Conservation (phyloP, 2,888 invertebrate species). For the Congeria kusceri region DNA sequence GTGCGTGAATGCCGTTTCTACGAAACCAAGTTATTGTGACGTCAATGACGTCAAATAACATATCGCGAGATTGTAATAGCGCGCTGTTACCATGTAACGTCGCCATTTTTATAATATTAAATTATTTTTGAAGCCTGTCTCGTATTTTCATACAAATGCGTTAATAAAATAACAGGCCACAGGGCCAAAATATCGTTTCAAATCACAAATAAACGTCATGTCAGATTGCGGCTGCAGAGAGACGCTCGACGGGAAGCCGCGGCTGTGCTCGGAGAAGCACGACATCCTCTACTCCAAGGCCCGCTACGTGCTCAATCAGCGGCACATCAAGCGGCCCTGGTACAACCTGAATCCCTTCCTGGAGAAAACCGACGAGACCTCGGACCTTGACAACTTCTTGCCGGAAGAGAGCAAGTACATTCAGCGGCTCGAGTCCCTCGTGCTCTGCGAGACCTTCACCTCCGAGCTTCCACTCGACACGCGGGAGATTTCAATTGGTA, state of each 20-base stretch:
- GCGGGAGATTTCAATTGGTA: conserved; percentile 58
- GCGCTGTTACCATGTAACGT: too few relatives aligned
- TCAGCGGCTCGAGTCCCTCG: conserved; percentile 61
- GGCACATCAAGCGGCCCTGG: conserved; percentile 66
- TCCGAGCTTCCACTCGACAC: conserved; percentile 46
- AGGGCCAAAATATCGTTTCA: too few relatives aligned
- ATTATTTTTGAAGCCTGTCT: too few relatives aligned
- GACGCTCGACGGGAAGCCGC: conserved; percentile 23
- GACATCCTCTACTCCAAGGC: conserved; percentile 67
- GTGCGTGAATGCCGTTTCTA: conserved; percentile 17
- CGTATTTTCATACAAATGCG: too few relatives aligned
- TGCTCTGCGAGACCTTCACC: conserved; percentile 61
- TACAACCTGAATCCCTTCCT: conserved; percentile 70
- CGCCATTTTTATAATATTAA: too few relatives aligned
- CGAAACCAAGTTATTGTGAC: conserved; percentile 9
- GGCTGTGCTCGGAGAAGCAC: conserved; percentile 49
- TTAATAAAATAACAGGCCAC: too few relatives aligned
- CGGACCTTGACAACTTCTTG: conserved; percentile 51
- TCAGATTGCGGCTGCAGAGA: not conserved
- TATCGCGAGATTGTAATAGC: too few relatives aligned
- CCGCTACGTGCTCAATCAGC: conserved; percentile 62
- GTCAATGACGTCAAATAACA: conserved; percentile 8
- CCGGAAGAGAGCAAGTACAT: conserved; percentile 62
- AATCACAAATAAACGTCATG: not conserved
- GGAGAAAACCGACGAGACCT: conserved; percentile 59